Base-by-base conservation (phyloP, 1,140 invertebrate species). In the Caerostris extrusa region DNA sequence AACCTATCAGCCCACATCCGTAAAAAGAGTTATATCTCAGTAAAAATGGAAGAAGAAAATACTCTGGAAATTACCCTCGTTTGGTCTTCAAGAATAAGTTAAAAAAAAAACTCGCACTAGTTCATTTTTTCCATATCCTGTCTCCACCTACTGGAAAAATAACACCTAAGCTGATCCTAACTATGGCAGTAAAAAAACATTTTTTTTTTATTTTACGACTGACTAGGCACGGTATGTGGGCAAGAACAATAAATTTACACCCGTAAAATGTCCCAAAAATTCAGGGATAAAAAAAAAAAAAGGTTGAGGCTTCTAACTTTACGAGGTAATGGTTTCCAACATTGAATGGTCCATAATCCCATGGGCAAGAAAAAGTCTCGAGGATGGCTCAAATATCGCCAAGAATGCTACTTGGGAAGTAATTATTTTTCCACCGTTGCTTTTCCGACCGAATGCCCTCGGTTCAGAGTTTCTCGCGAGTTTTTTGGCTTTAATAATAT, bases 181-280 rank as follows among this genome's bases (percentile, higher is more conserved):
- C 14, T 19, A 8, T 50, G 69, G 69, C 3, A 71, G 34, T 71
- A 71, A 71, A 71, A 19, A 34, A 34, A 10, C 7, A 71, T 10
- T 34, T 71, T 34, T 71, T 69, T 67, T 71, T 71, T 71, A 71
- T 71, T 34, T 34, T 34, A 71, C 12, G 69, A 71, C 69, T 71
- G 19, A 50, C 19, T 5, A 5, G 4, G 10, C 7, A 3, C 10
- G 34, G 34, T 50, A 12, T 8, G 19, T 71, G 34, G 34, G 69
- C 34, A 34, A 50, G 19, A 71, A 71, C 69, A 71, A 71, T 71
- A 71, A 71, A 71, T 71, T 71, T 71, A 50, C 69, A 71, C 69
- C 69, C 19, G 7, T 71, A 12, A 71, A 71, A 34, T 50, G 19
- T 50, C 19, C 8, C 7, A 69, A 71, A 71, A 34, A 34, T 34